Percentiles rank a stretch among this genome's conserved stretches.
Evolutionary conservation across 2,797 vertebrate species (phyloP).

Genomic region (Babyrousa celebensis): DNA sequence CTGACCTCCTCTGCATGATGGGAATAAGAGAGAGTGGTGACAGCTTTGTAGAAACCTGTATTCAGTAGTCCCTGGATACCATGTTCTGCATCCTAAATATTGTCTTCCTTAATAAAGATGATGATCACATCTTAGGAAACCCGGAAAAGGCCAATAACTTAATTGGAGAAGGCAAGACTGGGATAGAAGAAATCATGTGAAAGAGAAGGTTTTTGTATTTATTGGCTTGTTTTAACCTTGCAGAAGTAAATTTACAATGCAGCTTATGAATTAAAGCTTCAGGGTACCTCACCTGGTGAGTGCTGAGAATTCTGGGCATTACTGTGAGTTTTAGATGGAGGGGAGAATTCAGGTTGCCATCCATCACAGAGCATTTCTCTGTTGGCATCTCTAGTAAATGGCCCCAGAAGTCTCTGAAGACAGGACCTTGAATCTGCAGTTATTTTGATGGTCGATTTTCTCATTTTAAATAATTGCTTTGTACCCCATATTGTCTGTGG

Average conservation of each 20-base stretch:
- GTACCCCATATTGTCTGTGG: not conserved
- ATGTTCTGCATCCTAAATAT: not conserved
- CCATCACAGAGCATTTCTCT: not conserved
- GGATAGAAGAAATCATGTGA: not conserved
- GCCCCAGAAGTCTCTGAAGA: not conserved
- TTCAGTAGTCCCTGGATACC: not conserved
- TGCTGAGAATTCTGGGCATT: not conserved
- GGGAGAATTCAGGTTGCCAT: not conserved
- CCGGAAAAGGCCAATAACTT: not conserved
- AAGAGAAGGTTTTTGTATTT: not conserved
- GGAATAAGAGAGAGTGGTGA: not conserved
- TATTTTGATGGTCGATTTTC: conserved; percentile 22
- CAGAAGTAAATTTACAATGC: conserved; percentile 23
- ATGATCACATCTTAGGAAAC: not conserved
- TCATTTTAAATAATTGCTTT: not conserved
- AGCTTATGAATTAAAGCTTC: not conserved
- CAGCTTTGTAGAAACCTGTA: not conserved
- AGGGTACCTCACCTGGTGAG: not conserved
- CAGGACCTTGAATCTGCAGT: not conserved
- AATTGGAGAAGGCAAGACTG: not conserved
- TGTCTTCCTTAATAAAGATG: not conserved
- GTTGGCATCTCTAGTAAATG: not conserved
- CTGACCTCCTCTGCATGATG: not conserved
- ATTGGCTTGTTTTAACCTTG: not conserved
- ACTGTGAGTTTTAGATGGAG: not conserved